phyloP scores from a whole-genome alignment of 1,140 invertebrate species.

The Mercenaria mercenaria region DNA sequence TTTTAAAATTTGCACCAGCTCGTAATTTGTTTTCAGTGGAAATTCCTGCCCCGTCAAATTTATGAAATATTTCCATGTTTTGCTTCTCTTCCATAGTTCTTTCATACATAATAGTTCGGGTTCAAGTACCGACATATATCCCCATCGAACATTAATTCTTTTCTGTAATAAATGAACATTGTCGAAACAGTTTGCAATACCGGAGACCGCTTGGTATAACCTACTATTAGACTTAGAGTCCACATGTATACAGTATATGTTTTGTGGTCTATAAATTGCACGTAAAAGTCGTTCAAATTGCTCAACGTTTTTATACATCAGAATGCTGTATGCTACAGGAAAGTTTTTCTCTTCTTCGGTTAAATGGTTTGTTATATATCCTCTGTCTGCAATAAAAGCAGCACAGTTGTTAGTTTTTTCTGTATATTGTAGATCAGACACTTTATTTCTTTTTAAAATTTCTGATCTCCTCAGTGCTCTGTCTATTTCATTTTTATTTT shows the following conservation, averaged over 20 bases:
- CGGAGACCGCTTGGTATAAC: slow-evolving; percentile 59
- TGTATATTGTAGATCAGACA: background rate
- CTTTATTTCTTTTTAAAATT: background rate
- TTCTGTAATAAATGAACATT: slow-evolving; percentile 77
- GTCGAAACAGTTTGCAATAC: slow-evolving; percentile 75
- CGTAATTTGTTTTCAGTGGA: too few relatives aligned
- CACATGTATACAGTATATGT: too few relatives aligned
- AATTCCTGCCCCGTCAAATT: too few relatives aligned
- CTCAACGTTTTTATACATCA: too few relatives aligned
- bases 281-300: too few relatives aligned
- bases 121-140: slow-evolving; percentile 71
- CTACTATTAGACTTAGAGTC: slow-evolving; percentile 74
- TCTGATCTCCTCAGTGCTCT: background rate
- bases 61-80: slow-evolving; percentile 82
- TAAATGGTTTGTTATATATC: slow-evolving; percentile 69
- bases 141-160: slow-evolving; percentile 74
- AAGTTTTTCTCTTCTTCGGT: slow-evolving; percentile 75
- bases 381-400: slow-evolving; percentile 40
- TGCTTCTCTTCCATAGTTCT: slow-evolving; percentile 71
- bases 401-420: slow-evolving; percentile 37
- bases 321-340: slow-evolving; percentile 81
- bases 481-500: background rate
- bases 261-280: too few relatives aligned
- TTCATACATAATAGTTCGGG: slow-evolving; percentile 81
- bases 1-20: too few relatives aligned